Evolutionary conservation across 2,113 vertebrate genomes (phyloP).

Genomic region (Uropsilus gracilis): DNA sequence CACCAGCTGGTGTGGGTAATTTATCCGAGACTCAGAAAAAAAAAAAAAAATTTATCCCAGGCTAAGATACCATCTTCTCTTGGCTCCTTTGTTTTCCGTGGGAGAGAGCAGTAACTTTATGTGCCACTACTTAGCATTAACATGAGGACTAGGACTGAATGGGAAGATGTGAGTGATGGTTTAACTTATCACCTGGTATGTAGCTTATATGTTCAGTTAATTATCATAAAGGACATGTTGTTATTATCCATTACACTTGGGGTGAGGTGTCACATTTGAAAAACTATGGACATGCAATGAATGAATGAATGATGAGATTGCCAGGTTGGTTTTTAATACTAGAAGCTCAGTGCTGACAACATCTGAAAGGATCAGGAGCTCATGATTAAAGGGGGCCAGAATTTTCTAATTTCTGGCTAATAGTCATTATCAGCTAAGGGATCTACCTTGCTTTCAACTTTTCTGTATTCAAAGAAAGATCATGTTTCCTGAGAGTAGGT

Average conservation of each 20-base stretch:
- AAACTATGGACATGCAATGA: not conserved
- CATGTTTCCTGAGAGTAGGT: not conserved
- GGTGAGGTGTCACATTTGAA: not conserved
- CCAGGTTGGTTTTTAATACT: not conserved
- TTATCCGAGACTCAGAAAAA: not conserved
- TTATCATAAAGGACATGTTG: conserved; percentile 4
- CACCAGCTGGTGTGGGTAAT: not conserved
- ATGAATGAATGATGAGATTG: not conserved
- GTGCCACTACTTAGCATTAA: not conserved
- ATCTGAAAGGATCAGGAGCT: conserved; percentile 1
- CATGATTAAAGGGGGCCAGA: not conserved
- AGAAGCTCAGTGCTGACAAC: not conserved
- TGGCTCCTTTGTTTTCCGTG: not conserved
- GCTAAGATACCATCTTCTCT: not conserved
- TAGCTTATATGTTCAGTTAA: not conserved
- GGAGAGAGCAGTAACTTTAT: not conserved
- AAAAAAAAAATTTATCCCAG: not conserved
- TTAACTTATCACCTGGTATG: not conserved
- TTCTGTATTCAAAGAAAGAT: not conserved
- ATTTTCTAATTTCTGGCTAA: conserved; percentile 20
- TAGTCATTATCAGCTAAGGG: not conserved
- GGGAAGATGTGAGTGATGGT: not conserved
- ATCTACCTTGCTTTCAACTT: not conserved
- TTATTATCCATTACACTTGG: not conserved
- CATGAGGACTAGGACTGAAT: not conserved